Evolutionary conservation across 2,888 invertebrate genomes (phyloP).

Genomic region (Limnephilus lunatus): DNA sequence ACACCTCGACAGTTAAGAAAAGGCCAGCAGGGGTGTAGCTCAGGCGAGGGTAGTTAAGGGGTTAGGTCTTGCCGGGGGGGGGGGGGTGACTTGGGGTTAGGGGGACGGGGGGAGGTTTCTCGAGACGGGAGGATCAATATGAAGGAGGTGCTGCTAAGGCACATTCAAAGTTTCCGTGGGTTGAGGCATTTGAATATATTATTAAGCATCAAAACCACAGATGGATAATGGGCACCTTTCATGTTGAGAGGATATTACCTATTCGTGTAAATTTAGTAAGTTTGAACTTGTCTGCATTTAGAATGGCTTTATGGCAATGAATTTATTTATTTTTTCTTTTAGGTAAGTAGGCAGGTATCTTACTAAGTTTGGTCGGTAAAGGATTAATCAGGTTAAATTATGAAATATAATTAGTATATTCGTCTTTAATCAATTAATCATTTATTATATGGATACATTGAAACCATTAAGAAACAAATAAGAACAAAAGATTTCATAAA

Average conservation of each 20-base stretch:
- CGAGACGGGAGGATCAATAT: slow-evolving; percentile 62
- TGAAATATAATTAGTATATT: too few relatives aligned
- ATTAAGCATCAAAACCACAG: not conserved
- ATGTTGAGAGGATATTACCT: not conserved
- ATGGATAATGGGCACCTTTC: not conserved
- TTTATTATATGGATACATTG: too few relatives aligned
- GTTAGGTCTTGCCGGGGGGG: slow-evolving; percentile 1
- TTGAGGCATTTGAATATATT: not conserved
- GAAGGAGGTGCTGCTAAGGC: slow-evolving; percentile 57
- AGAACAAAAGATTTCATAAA: too few relatives aligned
- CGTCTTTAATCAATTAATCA: too few relatives aligned
- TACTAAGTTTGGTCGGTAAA: too few relatives aligned
- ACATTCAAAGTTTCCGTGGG: slow-evolving; percentile 47
- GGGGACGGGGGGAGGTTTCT: slow-evolving; percentile 39
- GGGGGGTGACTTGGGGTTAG: slow-evolving; percentile 17
- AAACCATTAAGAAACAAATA: too few relatives aligned
- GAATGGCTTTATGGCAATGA: not conserved
- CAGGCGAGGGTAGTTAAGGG: slow-evolving; percentile 31
- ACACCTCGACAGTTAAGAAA: slow-evolving; percentile 55
- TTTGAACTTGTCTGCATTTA: not conserved
- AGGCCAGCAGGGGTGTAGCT: slow-evolving; percentile 45
- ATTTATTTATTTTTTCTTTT: not conserved
- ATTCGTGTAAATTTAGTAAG: not conserved
- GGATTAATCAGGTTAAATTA: too few relatives aligned
- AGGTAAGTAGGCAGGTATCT: too few relatives aligned